Evolutionary conservation across 2,888 invertebrate genomes (phyloP).

Genomic region (Creontiades dilutus): DNA sequence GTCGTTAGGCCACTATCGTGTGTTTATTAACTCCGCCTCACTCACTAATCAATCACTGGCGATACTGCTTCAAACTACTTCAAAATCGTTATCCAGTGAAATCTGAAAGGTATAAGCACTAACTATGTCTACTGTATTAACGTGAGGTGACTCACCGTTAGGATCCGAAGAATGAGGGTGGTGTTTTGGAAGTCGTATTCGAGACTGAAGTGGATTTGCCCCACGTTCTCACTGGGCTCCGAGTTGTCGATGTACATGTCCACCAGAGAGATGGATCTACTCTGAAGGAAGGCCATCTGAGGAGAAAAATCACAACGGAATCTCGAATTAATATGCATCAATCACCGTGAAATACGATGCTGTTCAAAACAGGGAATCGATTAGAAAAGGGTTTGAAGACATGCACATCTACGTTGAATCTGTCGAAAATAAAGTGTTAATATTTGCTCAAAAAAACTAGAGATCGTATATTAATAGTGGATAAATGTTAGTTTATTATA

Average conservation of each 20-base stretch:
- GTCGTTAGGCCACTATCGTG: no score
- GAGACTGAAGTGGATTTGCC: conserved; percentile 95
- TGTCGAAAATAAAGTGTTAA: neutral
- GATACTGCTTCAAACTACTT: no score
- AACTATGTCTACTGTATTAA: no score
- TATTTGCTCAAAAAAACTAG: neutral
- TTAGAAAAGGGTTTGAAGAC: neutral
- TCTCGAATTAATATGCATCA: neutral
- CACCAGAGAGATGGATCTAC: conserved; percentile 93
- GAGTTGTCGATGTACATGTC: conserved; percentile 97
- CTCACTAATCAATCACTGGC: no score
- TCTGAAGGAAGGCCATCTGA: conserved; percentile 89
- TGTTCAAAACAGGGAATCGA: neutral
- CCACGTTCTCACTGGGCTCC: conserved; percentile 95
- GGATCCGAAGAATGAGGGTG: conserved; percentile 92
- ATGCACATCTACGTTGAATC: neutral
- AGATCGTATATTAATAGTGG: no score
- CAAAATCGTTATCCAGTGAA: no score
- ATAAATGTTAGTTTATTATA: no score
- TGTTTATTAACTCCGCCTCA: no score
- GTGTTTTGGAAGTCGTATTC: conserved; percentile 97
- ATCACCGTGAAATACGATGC: neutral
- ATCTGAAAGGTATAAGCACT: no score
- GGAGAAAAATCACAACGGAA: conserved; percentile 1
- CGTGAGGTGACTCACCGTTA: conserved; percentile 86